Base-by-base conservation (phyloP, 2,113 vertebrate genomes). In the Columba livia region DNA sequence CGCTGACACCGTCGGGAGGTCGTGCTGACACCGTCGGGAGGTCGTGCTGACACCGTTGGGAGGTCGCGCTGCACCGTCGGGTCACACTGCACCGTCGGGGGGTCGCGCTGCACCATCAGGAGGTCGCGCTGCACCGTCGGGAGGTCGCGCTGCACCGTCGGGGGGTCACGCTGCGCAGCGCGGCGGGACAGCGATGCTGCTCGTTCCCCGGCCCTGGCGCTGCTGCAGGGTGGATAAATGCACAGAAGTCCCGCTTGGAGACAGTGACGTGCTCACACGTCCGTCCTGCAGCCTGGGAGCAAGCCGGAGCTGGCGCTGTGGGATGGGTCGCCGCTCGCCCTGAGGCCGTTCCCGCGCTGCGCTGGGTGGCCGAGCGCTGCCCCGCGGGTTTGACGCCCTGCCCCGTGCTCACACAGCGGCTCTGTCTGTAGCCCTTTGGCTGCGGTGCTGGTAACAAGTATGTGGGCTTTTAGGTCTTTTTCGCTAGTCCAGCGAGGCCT, bases 111-210 rank as follows among this genome's bases (percentile, higher is more conserved):
- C 40, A 40, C 3, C 9, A 13, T 40, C 40, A 5, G 40, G 40
- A 40, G 11, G 40, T 38, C 38, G 10, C 38, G 10, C 38, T 38
- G 38, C 38, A 38, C 38, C 38, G 38, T 38, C 38, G 38, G 38
- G 38, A 38, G 38, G 38, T 38, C 38, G 38, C 38, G 38, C 38
- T 38, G 38, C 38, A 38, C 38, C 38, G 38, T 38, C 38, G 12
- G 57, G 61, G 60, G 54, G 25, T 32, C 70, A 50, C 20, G 8
- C 1, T 2, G 2, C 3, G 1, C 36, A 13, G 1, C 2, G 38
- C 69, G 48, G 29, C 2, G 10, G 65, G 6, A 51, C n/a, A 31
- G 17, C 4, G 32, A 6, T 42, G 53, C 58, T 87, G 64, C 36
- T 54, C 54, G 58, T 89, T 61, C 28, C 58, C 9, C 51, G 65